Evolutionary conservation across 2,113 vertebrate species (phyloP).

Genomic region (Lipophrys pholis): DNA sequence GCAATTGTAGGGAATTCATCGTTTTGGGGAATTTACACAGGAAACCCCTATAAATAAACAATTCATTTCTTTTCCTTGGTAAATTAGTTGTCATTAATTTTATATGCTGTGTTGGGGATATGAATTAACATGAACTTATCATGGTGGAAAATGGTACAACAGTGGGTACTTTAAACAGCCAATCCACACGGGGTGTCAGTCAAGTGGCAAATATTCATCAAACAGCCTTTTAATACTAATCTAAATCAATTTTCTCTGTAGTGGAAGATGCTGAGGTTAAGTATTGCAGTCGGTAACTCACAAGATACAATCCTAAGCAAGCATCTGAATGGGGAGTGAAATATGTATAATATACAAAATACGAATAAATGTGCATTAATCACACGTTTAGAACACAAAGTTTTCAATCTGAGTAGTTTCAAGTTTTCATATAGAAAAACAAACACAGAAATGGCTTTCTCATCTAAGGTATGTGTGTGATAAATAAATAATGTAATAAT

Average conservation of each 20-base stretch:
- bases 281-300: not conserved
- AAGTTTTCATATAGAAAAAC: too few relatives aligned
- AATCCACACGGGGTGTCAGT: constrained; percentile 14
- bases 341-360: too few relatives aligned
- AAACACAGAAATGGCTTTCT: too few relatives aligned
- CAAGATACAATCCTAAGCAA: not conserved
- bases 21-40: constrained; percentile 80
- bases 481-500: too few relatives aligned
- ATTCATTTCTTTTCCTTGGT: constrained; percentile 61
- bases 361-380: too few relatives aligned
- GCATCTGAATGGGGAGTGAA: too few relatives aligned
- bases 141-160: constrained; percentile 28
- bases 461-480: too few relatives aligned
- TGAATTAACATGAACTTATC: constrained; percentile 66
- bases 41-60: constrained; percentile 83
- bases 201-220: constrained; percentile 18
- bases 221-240: constrained; percentile 1
- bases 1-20: constrained; percentile 77
- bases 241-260: not conserved
- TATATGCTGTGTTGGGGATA: constrained; percentile 72
- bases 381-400: too few relatives aligned
- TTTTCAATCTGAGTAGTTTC: too few relatives aligned
- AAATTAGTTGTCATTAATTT: constrained; percentile 85
- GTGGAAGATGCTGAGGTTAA: not conserved
- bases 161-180: constrained; percentile 47